Evolutionary conservation across 2,888 invertebrate species (phyloP).

Genomic region (Scelioninae gen. 1): DNA sequence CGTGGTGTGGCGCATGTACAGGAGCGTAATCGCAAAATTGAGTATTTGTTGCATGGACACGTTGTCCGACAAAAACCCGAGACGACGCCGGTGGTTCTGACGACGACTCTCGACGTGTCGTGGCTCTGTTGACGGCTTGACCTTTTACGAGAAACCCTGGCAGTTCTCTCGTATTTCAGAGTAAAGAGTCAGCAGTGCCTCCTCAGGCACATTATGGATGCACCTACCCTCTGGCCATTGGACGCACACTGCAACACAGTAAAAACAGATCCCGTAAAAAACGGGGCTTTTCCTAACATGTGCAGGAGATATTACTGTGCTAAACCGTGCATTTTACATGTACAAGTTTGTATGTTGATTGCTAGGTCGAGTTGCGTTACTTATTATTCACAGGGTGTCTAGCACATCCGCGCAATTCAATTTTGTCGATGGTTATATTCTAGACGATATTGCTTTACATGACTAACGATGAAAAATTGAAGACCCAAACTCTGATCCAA

Average conservation of each 20-base stretch:
- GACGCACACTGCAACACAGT: constrained; percentile 92
- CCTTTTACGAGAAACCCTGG: constrained; percentile 81
- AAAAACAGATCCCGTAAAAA: constrained; percentile 60
- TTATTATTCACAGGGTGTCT: constrained; percentile 46
- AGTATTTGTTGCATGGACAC: constrained; percentile 65
- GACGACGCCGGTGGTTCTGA: constrained; percentile 52
- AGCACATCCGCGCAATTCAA: constrained; percentile 27
- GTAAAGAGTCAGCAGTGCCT: constrained; percentile 82
- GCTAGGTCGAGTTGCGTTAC: constrained; percentile 16
- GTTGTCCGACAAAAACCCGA: constrained; percentile 56
- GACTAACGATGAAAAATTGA: constrained; percentile 29
- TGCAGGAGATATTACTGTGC: constrained; percentile 32
- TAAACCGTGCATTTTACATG: constrained; percentile 42
- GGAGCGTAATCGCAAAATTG: constrained; percentile 64
- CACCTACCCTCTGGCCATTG: constrained; percentile 95
- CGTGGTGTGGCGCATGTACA: constrained; percentile 82
- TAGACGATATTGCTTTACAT: constrained; percentile 5
- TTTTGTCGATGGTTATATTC: constrained; percentile 1
- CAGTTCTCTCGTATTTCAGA: constrained; percentile 82
- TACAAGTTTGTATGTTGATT: constrained; percentile 7
- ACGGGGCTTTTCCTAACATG: constrained; percentile 43
- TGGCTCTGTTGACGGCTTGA: constrained; percentile 73
- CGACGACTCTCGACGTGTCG: constrained; percentile 71
- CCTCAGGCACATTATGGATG: constrained; percentile 82
- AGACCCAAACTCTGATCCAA: too few relatives aligned